Base-by-base conservation (phyloP, 2,888 invertebrate species). In the Fragum whitleyi region DNA sequence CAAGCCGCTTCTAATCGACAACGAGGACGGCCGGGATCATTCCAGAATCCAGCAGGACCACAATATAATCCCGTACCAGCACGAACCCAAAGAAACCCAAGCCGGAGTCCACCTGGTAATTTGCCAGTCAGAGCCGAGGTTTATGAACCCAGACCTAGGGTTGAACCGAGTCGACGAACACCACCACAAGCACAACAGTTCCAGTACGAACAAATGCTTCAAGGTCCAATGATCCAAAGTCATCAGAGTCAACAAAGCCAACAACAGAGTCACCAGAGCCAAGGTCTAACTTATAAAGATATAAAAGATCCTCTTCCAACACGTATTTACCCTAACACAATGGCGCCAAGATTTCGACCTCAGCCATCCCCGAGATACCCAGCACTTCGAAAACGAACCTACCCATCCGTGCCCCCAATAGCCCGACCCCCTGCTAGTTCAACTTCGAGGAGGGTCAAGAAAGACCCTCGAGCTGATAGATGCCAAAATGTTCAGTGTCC, bases 401-500 rank as follows among this genome's bases (percentile, higher is more conserved):
- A 47, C 47, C 47, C 47, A n/a, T 16, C 47, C n/a, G 47, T 47
- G 14, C 47, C 47, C 16, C 32, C 32, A 6, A 3, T 3, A 6
- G 47, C 47, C 14, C 47, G 47, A 47, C 47, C 47, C 14, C 7
- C 19, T 3, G 14, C 16, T 14, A 47, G 47, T n/a, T 3, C 47
- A n/a, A 47, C 2, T 19, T 3, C 16, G 2, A 14, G 14, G 47
- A 16, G 16, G 5, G 19, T n/a, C 7, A 47, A 47, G 14, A 47
- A 5, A 5, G 47, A 47, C n/a, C 47, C 65, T 9, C 23, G 42
- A 7, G 65, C n/a, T 16, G 65, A 65, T 23, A 28, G 26, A 14
- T 65, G 65, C 36, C 11, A 21, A 26, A 39, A 19, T 9, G 65
- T 65, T n/a, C 21, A 65, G n/a, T 65, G 65, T 42, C 23, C 14